These are phyloP conservation scores for Panthera tigris DNA, from an alignment of 2,113 vertebrate species.

Conservation along the genomic window DNA sequence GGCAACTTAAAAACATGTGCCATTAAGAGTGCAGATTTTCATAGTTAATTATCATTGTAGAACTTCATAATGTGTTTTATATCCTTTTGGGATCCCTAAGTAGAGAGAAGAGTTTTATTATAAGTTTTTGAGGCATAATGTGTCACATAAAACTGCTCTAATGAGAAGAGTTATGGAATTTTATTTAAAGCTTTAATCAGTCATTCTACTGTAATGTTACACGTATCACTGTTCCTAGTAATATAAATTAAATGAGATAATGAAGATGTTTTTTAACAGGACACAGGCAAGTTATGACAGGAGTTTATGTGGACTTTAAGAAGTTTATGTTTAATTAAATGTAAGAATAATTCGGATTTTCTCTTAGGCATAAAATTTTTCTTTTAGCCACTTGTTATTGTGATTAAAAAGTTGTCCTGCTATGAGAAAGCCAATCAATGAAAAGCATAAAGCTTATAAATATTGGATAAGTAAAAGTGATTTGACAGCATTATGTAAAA, in stretches of 20 bases:
- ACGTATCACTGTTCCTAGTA: not conserved
- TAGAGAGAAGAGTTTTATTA: not conserved
- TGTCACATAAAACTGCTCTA: not conserved
- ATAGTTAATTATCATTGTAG: not conserved
- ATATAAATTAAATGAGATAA: constrained; percentile 27
- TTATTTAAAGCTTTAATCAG: constrained; percentile 47
- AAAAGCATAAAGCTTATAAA: not conserved
- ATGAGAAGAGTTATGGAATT: not conserved
- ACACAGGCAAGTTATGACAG: not conserved
- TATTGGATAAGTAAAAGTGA: constrained; percentile 5
- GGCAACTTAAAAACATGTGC: not conserved
- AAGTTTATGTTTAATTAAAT: constrained; percentile 38
- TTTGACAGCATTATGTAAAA: not conserved
- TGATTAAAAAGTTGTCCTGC: not conserved
- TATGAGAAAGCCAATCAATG: not conserved
- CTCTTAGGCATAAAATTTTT: not conserved
- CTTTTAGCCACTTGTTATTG: not conserved
- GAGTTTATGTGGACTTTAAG: not conserved
- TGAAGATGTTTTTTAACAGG: not conserved
- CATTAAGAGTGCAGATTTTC: constrained; percentile 10
- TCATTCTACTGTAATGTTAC: not conserved
- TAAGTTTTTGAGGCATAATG: constrained; percentile 27
- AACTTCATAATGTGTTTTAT: not conserved
- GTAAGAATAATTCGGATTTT: not conserved
- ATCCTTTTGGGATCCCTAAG: not conserved